Conservation (phyloP, 1,140 invertebrate species). For the Nasonia vitripennis region DNA sequence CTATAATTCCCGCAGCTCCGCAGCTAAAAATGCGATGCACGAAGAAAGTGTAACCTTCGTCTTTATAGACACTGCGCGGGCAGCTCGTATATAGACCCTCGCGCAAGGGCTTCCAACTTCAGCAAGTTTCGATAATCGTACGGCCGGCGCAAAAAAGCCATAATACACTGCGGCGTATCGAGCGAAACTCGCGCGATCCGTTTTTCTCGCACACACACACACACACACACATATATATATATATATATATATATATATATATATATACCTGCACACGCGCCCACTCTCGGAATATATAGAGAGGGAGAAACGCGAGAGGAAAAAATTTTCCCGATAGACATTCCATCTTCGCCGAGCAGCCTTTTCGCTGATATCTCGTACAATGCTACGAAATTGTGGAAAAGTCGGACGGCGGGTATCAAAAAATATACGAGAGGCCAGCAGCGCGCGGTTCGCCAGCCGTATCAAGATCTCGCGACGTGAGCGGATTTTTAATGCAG, state of each 20-base stretch:
- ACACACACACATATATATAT: neutral
- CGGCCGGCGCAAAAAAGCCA: neutral
- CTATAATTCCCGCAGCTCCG: neutral
- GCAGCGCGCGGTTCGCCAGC: neutral
- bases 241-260: neutral
- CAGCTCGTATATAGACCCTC: neutral
- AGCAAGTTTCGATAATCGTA: conserved; percentile 51
- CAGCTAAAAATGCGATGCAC: conserved; percentile 34
- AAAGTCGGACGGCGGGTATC: conserved; percentile 8
- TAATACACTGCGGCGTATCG: neutral
- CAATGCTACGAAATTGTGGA: conserved; percentile 36
- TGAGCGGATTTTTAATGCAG: conserved; percentile 28
- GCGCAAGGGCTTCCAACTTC: neutral
- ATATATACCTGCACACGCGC: neutral
- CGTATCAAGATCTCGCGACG: conserved; percentile 27
- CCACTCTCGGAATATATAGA: neutral
- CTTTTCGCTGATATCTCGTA: neutral
- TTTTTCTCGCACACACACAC: neutral
- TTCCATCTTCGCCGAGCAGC: neutral
- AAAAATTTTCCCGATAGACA: conserved; percentile 15
- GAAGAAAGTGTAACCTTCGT: conserved; percentile 21
- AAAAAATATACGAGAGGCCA: neutral
- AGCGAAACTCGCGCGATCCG: neutral
- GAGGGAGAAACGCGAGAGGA: neutral
- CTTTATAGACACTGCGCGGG: neutral